Conservation (phyloP, 2,113 vertebrate species). For the Cyanoliseus patagonus region DNA sequence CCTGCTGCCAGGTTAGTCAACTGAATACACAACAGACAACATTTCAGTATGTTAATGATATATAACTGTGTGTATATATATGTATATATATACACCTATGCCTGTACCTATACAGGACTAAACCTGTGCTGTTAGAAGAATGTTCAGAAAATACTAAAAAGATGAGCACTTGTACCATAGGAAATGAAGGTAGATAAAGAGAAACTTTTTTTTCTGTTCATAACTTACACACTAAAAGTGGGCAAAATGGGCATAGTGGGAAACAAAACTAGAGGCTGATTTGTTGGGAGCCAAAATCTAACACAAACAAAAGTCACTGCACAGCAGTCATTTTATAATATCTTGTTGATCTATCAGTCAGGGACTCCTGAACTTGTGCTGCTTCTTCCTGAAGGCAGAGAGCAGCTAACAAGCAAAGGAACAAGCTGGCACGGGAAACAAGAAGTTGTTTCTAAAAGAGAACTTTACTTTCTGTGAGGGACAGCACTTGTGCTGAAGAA, state of each 20-base stretch:
- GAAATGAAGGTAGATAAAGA: not conserved
- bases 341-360: not conserved
- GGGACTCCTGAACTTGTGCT: not conserved
- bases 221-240: not conserved
- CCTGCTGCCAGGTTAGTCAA: not conserved
- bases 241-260: not conserved
- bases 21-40: not conserved
- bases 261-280: not conserved
- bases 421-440: not conserved
- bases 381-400: not conserved
- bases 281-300: not conserved
- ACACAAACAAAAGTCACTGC: not conserved
- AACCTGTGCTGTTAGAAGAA: not conserved
- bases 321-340: not conserved
- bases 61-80: not conserved
- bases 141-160: not conserved
- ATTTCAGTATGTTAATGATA: not conserved
- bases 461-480: not conserved
- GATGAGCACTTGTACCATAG: not conserved
- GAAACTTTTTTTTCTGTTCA: not conserved
- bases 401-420: not conserved
- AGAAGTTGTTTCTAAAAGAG: not conserved
- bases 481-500: not conserved
- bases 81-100: not conserved
- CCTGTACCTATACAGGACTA: not conserved